These are phyloP conservation scores for Vombatus ursinus DNA, from an alignment of 2,113 vertebrate genomes.

Conservation along the genomic window DNA sequence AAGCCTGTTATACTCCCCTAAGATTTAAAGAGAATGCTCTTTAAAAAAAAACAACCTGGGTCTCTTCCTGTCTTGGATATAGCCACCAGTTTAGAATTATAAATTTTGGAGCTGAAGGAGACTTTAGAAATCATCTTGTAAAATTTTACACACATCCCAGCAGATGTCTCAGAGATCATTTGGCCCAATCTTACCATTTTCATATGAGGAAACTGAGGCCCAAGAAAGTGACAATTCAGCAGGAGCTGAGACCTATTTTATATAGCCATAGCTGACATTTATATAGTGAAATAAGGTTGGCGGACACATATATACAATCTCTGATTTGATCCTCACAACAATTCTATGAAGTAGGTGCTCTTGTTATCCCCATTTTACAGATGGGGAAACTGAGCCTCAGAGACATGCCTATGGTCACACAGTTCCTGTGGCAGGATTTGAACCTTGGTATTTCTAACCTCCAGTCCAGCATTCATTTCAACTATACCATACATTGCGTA, in stretches of 20 bases:
- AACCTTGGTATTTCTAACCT: not conserved
- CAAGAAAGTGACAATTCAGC: not conserved
- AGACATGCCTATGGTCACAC: not conserved
- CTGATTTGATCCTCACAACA: too few relatives aligned
- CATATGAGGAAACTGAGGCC: not conserved
- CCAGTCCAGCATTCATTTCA: not conserved
- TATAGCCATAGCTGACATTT: not conserved
- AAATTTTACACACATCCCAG: not conserved
- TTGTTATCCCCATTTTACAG: not conserved
- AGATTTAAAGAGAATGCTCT: too few relatives aligned
- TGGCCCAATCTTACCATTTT: not conserved
- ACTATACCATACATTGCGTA: not conserved
- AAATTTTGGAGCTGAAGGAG: not conserved
- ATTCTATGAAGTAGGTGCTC: not conserved
- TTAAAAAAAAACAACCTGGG: too few relatives aligned
- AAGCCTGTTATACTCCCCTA: too few relatives aligned
- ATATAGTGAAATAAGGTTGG: not conserved
- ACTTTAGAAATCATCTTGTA: not conserved
- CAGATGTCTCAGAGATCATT: not conserved
- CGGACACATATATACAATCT: too few relatives aligned
- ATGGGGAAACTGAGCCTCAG: not conserved
- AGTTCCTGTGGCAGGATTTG: not conserved
- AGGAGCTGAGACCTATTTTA: not conserved
- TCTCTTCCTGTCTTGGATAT: not conserved
- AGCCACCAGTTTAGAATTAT: not conserved